phyloP scores from a whole-genome alignment of 2,888 invertebrate genomes.

The Incurvaria masculella region DNA sequence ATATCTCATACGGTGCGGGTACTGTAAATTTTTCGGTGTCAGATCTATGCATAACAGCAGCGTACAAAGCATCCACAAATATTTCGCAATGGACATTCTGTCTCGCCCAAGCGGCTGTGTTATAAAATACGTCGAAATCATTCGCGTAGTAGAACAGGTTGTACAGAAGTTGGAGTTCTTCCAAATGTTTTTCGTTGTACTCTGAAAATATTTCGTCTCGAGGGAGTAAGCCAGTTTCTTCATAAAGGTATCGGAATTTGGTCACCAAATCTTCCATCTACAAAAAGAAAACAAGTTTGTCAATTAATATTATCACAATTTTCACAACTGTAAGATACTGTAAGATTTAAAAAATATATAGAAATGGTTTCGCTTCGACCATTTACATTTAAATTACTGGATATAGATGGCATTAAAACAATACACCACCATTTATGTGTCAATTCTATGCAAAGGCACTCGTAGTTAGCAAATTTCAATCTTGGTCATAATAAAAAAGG shows the following conservation, averaged over 20 bases:
- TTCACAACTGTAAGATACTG: not conserved
- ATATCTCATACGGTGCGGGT: conserved; percentile 64
- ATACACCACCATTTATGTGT: too few species aligned
- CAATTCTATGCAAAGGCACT: too few species aligned
- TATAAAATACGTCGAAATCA: conserved; percentile 56
- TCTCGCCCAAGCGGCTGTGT: conserved; percentile 55
- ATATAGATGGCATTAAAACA: too few species aligned
- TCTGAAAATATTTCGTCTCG: conserved; percentile 43
- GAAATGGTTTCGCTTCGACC: not conserved
- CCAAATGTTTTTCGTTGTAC: conserved; percentile 29
- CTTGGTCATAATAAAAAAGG: too few species aligned
- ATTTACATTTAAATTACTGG: not conserved
- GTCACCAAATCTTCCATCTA: conserved; percentile 31
- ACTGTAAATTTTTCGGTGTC: conserved; percentile 57
- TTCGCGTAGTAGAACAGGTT: conserved; percentile 55
- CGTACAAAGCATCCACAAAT: conserved; percentile 59
- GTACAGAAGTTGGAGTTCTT: conserved; percentile 34
- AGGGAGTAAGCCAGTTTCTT: conserved; percentile 27
- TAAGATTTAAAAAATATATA: not conserved
- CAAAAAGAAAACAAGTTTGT: conserved; percentile 16
- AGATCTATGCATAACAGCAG: conserved; percentile 54
- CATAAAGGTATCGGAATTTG: conserved; percentile 27
- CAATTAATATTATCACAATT: conserved; percentile 2
- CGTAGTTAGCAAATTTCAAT: too few species aligned
- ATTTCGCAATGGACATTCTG: conserved; percentile 62